These are phyloP conservation scores for Carcharodon carcharias DNA, from an alignment of 2,797 vertebrate species.

Conservation along the genomic window DNA sequence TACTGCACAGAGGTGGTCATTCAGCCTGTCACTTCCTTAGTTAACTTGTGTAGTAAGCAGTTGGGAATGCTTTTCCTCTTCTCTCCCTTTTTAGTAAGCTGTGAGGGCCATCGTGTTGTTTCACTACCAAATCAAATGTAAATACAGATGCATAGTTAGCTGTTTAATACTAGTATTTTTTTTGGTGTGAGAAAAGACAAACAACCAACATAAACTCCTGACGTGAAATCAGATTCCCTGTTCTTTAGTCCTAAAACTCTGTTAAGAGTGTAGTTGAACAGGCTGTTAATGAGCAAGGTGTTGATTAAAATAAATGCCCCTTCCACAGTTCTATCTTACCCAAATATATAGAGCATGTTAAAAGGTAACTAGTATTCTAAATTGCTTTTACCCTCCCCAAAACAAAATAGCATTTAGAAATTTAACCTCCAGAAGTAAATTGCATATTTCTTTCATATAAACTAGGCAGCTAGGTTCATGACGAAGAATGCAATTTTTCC, in stretches of 20 bases:
- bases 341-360: background rate
- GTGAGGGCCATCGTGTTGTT: background rate
- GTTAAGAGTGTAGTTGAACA: background rate
- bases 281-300: background rate
- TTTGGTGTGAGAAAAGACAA: background rate
- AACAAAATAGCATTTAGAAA: background rate
- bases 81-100: background rate
- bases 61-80: background rate
- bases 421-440: background rate
- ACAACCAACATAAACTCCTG: background rate
- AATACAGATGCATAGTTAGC: background rate
- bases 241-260: background rate
- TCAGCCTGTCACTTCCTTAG: background rate
- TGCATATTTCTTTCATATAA: background rate
- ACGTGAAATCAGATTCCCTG: background rate
- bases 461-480: background rate
- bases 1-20: too few relatives aligned
- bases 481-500: background rate
- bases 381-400: background rate
- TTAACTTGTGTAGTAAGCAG: background rate
- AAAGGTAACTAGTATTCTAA: background rate
- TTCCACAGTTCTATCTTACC: background rate
- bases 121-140: background rate
- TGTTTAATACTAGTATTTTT: background rate
- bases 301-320: background rate